Base-by-base conservation (phyloP, 2,888 invertebrate species). In the Dolomedes plantarius region DNA sequence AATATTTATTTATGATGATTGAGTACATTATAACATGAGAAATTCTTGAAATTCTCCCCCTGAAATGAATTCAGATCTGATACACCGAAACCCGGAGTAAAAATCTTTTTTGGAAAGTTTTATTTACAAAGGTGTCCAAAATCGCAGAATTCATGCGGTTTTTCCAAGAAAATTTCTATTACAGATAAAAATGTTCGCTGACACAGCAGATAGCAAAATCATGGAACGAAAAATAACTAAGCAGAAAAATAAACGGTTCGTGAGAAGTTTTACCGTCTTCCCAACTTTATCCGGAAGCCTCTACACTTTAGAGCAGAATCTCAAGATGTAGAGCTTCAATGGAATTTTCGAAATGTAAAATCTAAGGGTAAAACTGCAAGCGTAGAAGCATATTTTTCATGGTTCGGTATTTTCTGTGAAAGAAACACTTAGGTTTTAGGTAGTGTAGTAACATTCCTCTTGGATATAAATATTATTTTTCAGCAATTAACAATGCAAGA, bases 191-290 rank as follows among this genome's bases (percentile, higher is more conserved):
- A 36, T 36, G 3, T 36, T 64, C n/a, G 64, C 74, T 64, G 62
- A 74, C 64, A 32, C 56, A 36, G 74, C 64, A 74, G 62, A 74
- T 74, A 64, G 29, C 32, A 36, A 56, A 74, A 64, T 31, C 31
- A 19, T 39, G 64, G 19, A 74, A 31, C 29, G 36, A 23, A 62
- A 56, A 62, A 31, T 62, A 50, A 41, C 31, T 27, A 64, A 56
- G 62, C 28, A 74, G 74, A 74, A 74, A 64, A 74, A 74, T 74
- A 74, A 69, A 69, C 56, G 36, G 16, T 23, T 56, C 23, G 23
- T 56, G 3, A 23, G 11, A 16, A 56, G 16, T 56, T 56, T 56
- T 23, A n/a, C 56, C 23, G 5, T 39, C 19, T 39, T 64, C 7
- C 39, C 13, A 36, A 36, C 36, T 36, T 36, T 36, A 9, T 46